These are phyloP conservation scores for Crenichthys baileyi DNA, from an alignment of 2,797 vertebrate genomes.

Conservation along the genomic window DNA sequence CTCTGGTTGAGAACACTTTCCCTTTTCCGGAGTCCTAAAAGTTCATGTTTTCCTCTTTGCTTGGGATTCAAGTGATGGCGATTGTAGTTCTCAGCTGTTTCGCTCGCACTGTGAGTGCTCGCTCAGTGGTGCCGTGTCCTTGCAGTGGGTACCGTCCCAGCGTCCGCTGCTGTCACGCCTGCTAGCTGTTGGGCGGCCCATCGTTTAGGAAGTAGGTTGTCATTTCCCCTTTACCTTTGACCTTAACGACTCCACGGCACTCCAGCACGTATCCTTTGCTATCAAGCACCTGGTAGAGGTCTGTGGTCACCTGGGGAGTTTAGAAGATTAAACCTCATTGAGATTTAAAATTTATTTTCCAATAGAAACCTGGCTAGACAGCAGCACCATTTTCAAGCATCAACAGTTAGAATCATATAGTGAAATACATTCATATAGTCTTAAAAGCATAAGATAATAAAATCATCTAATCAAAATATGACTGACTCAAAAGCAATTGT, in stretches of 20 bases:
- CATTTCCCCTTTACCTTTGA: conserved; percentile 98
- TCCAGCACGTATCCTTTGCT: conserved; percentile 92
- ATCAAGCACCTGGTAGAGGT: conserved; percentile 91
- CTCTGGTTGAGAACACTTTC: conserved; percentile 68
- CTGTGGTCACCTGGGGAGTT: conserved; percentile 88
- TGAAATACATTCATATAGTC: too few species aligned
- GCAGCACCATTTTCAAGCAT: too few species aligned
- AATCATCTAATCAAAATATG: too few species aligned
- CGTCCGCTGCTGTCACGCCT: conserved; percentile 61
- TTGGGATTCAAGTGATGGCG: conserved; percentile 79
- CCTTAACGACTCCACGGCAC: conserved; percentile 92
- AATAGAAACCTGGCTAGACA: too few species aligned
- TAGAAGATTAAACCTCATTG: not conserved
- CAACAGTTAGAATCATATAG: too few species aligned
- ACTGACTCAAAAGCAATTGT: too few species aligned
- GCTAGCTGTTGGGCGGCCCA: conserved; percentile 90
- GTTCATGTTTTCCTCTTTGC: conserved; percentile 59
- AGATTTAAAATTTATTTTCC: too few species aligned
- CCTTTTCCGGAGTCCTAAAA: conserved; percentile 58
- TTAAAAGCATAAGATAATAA: too few species aligned
- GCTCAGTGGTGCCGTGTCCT: conserved; percentile 67
- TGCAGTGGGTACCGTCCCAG: conserved; percentile 54
- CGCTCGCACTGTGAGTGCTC: conserved; percentile 72
- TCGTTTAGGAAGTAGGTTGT: conserved; percentile 96
- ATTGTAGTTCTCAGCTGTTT: conserved; percentile 71